Conservation (phyloP, 2,113 vertebrate species). For the Psilopsiagon aymara region DNA sequence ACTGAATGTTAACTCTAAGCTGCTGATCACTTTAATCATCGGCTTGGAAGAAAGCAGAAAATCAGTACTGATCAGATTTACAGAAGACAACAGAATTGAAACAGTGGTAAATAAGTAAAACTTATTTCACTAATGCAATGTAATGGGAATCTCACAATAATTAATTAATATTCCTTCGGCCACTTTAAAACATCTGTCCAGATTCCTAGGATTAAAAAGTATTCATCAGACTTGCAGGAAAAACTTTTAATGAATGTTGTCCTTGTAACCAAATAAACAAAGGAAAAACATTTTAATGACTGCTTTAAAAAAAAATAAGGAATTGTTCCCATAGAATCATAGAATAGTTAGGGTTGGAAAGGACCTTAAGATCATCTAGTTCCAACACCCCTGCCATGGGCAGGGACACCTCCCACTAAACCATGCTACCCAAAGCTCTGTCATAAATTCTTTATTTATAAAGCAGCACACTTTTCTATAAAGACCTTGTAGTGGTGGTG, state of each 20-base stretch:
- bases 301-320: background rate
- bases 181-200: background rate
- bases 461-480: background rate
- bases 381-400: too few relatives aligned
- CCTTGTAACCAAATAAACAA: background rate
- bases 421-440: too few relatives aligned
- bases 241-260: accelerated
- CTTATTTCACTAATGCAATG: background rate
- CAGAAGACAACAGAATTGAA: background rate
- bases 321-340: background rate
- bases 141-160: background rate
- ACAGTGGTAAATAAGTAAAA: background rate
- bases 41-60: background rate
- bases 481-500: accelerated
- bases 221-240: background rate
- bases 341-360: too few relatives aligned
- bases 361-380: too few relatives aligned
- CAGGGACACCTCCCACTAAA: too few relatives aligned
- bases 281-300: background rate
- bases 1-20: background rate
- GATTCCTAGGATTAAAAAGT: background rate
- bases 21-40: background rate
- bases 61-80: background rate
- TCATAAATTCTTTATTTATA: background rate
- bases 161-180: background rate